Evolutionary conservation across 2,888 invertebrate species (phyloP), one percentile per base, ranked within the genome.

Genomic region (Rhabditophanes sp.): DNA sequence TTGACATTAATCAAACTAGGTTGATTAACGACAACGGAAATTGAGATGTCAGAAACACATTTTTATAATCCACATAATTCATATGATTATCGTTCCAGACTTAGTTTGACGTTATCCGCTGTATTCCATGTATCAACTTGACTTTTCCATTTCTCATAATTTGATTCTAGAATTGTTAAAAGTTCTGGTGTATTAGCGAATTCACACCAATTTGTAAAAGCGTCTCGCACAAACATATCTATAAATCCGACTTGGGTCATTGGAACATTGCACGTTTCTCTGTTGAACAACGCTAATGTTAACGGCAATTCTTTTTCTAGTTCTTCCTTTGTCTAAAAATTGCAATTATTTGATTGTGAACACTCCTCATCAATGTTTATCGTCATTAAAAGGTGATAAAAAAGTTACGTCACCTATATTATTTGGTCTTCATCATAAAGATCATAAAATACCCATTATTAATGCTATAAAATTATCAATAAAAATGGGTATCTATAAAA

Each of bases 211-310:
- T 84, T 82, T 64, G 87, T 84, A 72, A 90, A 83, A 83, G 93
- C 87, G 64, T 87, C 87, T 56, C 82, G 82, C 57, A 90, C 85
- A 65, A 93, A 93, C 70, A 80, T 87, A 69, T 93, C 93, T 46
- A 88, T 80, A 70, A 93, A 93, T 2, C 44, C 44, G 41, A 44
- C 83, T 72, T 93, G 93, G 40, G 88, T 85, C 70, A 87, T 82
- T 33, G 93, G 88, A 65, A 96, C 82, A 60, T 87, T 88, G 70
- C 90, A 90, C 2, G 82, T 78, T 40, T 77, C 75, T 50, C 88
- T 76, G 69, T 93, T 90, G 69, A 93, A 96, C 76, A 87, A 81
- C 6, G 90, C 88, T 93, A 96, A 93, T 44, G 90, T 84, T 6
- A 93, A 82, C 1, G 93, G 90, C 58, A 93, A 69, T 30, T 78